Conservation (phyloP, 2,797 vertebrate species). For the Syndactyla subalaris region DNA sequence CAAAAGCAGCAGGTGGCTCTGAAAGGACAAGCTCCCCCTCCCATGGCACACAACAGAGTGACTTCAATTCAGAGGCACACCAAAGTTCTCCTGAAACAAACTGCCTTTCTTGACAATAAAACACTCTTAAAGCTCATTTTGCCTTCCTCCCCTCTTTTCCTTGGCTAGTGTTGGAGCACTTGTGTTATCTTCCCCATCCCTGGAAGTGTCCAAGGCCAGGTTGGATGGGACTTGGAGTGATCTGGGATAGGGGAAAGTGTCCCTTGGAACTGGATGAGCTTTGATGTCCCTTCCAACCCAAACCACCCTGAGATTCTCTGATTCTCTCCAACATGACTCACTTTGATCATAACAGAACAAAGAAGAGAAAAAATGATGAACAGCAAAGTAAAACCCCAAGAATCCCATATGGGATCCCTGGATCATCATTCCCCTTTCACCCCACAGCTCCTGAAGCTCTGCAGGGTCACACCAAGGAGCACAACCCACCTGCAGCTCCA, state of each 20-base stretch:
- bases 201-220: not conserved
- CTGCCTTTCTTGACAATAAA: not conserved
- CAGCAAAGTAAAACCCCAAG: not conserved
- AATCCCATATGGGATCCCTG: not conserved
- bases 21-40: not conserved
- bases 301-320: not conserved
- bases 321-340: not conserved
- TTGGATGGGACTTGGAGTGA: fast-evolving
- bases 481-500: not conserved
- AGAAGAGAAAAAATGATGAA: not conserved
- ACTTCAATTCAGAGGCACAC: not conserved
- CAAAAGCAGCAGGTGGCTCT: not conserved
- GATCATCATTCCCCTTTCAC: not conserved
- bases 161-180: not conserved
- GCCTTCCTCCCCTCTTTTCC: not conserved
- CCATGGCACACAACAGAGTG: not conserved
- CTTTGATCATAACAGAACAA: not conserved
- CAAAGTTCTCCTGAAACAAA: not conserved
- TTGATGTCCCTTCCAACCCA: not conserved
- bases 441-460: not conserved
- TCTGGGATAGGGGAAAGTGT: not conserved
- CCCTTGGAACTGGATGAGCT: too few relatives aligned
- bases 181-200: fast-evolving
- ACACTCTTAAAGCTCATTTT: not conserved
- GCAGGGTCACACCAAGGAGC: not conserved